phyloP scores from a whole-genome alignment of 2,888 invertebrate genomes.

The Drosophila pseudotakahashii region DNA sequence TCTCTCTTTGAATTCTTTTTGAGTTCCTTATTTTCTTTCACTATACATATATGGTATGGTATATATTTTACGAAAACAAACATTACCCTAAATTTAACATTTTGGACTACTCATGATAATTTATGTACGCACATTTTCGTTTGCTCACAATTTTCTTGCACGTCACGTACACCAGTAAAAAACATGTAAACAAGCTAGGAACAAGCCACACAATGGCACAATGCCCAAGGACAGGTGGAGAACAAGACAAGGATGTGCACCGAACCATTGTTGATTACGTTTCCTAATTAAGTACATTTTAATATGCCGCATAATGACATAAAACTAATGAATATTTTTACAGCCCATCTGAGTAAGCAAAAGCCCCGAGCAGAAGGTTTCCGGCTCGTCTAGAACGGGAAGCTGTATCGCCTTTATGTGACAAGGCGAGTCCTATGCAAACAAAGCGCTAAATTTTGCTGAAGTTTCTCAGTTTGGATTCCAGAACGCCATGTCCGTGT shows the following conservation, averaged over 20 bases:
- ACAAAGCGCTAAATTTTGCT: constrained; percentile 67
- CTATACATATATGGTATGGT: too few relatives aligned
- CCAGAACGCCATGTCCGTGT: constrained; percentile 35
- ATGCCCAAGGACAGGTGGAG: constrained; percentile 18
- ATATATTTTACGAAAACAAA: too few relatives aligned
- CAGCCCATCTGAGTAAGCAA: constrained; percentile 75
- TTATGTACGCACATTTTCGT: constrained; percentile 50
- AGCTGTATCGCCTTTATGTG: not conserved
- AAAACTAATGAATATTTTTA: constrained; percentile 81
- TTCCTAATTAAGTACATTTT: constrained; percentile 78
- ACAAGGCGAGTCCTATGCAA: constrained; percentile 63
- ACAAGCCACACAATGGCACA: constrained; percentile 43
- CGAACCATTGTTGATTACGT: constrained; percentile 58
- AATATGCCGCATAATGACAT: constrained; percentile 80
- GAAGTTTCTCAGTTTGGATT: constrained; percentile 65
- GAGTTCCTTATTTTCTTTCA: too few relatives aligned
- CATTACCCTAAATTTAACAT: too few relatives aligned
- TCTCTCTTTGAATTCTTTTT: too few relatives aligned
- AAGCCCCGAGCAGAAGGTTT: constrained; percentile 42
- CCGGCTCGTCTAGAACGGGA: constrained; percentile 38
- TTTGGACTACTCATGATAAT: too few relatives aligned
- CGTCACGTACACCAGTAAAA: constrained; percentile 59
- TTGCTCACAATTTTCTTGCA: constrained; percentile 69
- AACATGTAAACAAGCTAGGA: constrained; percentile 55
- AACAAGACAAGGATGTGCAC: constrained; percentile 43